Evolutionary conservation across 1,140 invertebrate genomes (phyloP).

Genomic region (Aphelenchoides fujianensis): DNA sequence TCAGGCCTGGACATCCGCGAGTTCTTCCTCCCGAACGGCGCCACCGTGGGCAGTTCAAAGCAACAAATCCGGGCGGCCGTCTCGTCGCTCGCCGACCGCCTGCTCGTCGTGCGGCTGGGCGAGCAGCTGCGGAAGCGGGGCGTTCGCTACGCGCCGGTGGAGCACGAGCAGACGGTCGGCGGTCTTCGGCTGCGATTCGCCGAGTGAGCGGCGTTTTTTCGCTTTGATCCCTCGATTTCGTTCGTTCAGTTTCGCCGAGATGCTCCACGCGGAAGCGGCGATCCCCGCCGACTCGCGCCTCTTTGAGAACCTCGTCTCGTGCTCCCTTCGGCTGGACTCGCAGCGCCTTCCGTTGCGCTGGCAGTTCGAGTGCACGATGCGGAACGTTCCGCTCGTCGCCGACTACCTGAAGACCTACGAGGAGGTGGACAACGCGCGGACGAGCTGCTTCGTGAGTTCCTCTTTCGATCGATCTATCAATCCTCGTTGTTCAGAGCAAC

Average conservation of each 20-base stretch:
- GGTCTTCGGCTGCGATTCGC: neutral
- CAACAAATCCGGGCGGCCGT: neutral
- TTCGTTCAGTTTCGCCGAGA: neutral
- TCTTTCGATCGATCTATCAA: no score
- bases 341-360: neutral
- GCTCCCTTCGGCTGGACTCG: neutral
- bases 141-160: neutral
- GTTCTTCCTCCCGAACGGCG: neutral
- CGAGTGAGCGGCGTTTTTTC: neutral
- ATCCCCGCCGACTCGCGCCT: neutral
- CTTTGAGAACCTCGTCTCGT: neutral
- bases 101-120: neutral
- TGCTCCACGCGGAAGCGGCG: neutral
- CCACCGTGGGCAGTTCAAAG: neutral
- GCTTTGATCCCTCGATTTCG: neutral
- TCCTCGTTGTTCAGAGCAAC: neutral
- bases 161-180: neutral
- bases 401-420: neutral
- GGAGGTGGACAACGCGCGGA: neutral
- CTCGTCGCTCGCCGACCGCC: neutral
- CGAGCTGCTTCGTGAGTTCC: no score
- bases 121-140: neutral
- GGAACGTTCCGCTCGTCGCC: neutral
- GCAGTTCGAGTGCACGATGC: neutral
- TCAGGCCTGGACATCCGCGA: neutral